phyloP scores from a whole-genome alignment of 2,797 vertebrate species.

The Otolemur crassicaudatus region DNA sequence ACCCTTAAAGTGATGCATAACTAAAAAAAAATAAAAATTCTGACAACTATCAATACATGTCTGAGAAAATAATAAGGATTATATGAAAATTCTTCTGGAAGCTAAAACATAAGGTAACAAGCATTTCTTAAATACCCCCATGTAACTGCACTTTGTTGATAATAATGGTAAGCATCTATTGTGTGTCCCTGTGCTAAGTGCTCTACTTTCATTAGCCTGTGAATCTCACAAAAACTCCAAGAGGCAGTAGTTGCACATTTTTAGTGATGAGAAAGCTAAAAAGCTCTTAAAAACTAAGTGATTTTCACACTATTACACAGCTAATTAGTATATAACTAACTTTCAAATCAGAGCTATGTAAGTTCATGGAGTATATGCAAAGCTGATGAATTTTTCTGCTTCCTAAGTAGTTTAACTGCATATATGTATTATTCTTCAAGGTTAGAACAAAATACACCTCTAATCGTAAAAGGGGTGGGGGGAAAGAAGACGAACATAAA shows the following conservation, averaged over 20 bases:
- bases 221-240: not conserved
- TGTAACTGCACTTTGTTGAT: not conserved
- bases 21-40: not conserved
- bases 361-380: not conserved
- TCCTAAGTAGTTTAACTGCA: not conserved
- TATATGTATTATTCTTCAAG: not conserved
- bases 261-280: not conserved
- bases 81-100: not conserved
- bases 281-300: not conserved
- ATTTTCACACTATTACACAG: not conserved
- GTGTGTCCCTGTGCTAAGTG: not conserved
- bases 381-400: not conserved
- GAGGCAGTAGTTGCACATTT: not conserved
- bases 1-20: not conserved
- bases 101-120: not conserved
- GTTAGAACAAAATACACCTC: not conserved
- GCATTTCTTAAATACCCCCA: not conserved
- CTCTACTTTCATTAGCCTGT: not conserved
- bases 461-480: not conserved
- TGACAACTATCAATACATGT: not conserved
- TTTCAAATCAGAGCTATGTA: not conserved
- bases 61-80: not conserved
- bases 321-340: not conserved
- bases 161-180: not conserved
- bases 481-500: not conserved